Evolutionary conservation across 2,113 vertebrate genomes (phyloP).

Genomic region (Gallinago media): DNA sequence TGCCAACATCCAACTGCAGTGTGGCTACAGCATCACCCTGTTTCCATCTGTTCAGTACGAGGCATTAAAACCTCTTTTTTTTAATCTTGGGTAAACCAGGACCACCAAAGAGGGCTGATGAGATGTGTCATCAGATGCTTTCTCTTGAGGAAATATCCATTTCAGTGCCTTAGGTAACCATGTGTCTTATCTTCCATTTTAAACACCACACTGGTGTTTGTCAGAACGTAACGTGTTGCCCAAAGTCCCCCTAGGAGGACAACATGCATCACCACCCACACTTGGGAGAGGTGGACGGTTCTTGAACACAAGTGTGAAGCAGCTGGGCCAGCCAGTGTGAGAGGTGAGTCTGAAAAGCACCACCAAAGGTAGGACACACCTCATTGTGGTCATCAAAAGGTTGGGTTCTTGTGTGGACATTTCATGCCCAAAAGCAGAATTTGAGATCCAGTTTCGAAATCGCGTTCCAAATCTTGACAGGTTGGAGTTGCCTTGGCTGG

Average conservation of each 20-base stretch:
- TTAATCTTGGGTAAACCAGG: background rate
- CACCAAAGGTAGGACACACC: background rate
- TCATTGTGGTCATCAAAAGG: background rate
- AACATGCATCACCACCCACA: background rate
- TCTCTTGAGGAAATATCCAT: background rate
- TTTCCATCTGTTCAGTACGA: background rate
- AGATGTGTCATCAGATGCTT: background rate
- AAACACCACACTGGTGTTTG: background rate
- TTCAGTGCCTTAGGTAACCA: background rate
- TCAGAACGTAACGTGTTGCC: background rate
- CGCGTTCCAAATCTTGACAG: background rate
- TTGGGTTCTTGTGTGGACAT: fast-evolving
- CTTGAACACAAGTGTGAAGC: background rate
- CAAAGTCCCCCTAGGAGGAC: background rate
- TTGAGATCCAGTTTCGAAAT: background rate
- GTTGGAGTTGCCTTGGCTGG: background rate
- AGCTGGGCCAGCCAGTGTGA: background rate
- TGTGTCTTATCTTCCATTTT: background rate
- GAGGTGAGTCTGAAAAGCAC: background rate
- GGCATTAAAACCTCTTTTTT: background rate
- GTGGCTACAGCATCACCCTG: background rate
- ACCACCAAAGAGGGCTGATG: background rate
- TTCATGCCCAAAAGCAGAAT: background rate
- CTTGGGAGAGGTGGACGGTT: background rate
- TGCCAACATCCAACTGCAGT: background rate